Conservation (phyloP, 2,113 vertebrate genomes). For the Trematocara unimaculatum region DNA sequence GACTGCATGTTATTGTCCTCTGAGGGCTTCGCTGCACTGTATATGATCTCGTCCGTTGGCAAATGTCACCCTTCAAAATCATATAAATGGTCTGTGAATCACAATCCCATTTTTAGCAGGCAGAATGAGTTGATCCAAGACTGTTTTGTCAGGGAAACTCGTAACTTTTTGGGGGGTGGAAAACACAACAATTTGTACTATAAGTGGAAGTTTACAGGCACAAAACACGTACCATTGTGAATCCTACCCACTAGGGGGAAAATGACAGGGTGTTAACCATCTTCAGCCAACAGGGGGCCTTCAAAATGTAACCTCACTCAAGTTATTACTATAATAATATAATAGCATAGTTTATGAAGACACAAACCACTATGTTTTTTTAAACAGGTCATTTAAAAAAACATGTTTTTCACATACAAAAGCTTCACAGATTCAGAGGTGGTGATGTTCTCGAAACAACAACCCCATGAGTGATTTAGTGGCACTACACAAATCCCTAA, state of each 20-base stretch:
- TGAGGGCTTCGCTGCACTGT: not conserved
- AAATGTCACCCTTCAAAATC: constrained; percentile 45
- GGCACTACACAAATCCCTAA: not conserved
- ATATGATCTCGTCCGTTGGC: constrained; percentile 9
- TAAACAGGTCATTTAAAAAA: not conserved
- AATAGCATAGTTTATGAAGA: not conserved
- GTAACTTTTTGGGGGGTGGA: not conserved
- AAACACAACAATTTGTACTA: not conserved
- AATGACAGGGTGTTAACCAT: not conserved
- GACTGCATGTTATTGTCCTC: not conserved
- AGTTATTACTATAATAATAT: not conserved
- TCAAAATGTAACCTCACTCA: not conserved
- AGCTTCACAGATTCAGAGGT: not conserved
- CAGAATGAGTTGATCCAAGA: not conserved
- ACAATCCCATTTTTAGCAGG: not conserved
- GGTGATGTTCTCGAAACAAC: not conserved
- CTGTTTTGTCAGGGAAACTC: not conserved
- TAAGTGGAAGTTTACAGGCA: not conserved
- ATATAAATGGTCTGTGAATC: constrained; percentile 8
- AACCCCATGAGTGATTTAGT: not conserved
- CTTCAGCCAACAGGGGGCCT: constrained; percentile 11
- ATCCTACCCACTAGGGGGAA: not conserved
- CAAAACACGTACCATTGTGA: not conserved
- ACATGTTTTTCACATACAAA: not conserved
- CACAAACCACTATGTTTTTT: not conserved